Base-by-base conservation (phyloP, 2,797 vertebrate species). In the Acestrorhynchus altus region DNA sequence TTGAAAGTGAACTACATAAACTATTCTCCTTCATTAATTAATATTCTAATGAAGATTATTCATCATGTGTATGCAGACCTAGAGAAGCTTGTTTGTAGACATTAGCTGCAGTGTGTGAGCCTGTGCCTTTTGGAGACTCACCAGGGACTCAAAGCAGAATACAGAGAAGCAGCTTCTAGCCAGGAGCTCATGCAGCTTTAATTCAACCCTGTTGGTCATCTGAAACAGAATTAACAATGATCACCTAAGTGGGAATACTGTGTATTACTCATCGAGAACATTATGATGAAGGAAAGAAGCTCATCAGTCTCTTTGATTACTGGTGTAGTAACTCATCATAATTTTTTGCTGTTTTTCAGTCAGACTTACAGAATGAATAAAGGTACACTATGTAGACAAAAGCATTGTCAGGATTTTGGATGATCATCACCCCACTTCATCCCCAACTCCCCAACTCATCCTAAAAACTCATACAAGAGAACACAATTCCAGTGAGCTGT, bases 141-240 rank as follows among this genome's bases (percentile, higher is more conserved):
- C 63, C 40, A 46, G 63, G 63, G 63, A 66, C 42, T 46, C 63
- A 66, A 64, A 46, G 63, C 63, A 49, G 44, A 67, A 67, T 67
- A 67, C 65, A 67, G 40, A 46, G 42, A n/a, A 65, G 65, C 65
- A 67, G 24, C 46, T 67, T 52, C 4, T 40, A 54, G 52, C 20
- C 22, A 52, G 56, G 47, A 42, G 60, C 65, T 77, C 67, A 75
- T 82, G 72, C 67, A 83, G 73, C 65, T 82, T 83, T 83, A 84
- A 82, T 83, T 80, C 35, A n/a, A 59, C 65, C 56, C 77, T 61
- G 73, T 54, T 78, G 74, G 71, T 76, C 35, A 35, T 79, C 72
- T 82, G 71, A 82, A 82, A 72, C 64, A 83, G 81, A 79, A 74
- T 80, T 68, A 57, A 59, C 68, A 72, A 77, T 69, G 60, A 72